Conservation (phyloP, 2,113 vertebrate genomes). For the Tauraco erythrolophus region DNA sequence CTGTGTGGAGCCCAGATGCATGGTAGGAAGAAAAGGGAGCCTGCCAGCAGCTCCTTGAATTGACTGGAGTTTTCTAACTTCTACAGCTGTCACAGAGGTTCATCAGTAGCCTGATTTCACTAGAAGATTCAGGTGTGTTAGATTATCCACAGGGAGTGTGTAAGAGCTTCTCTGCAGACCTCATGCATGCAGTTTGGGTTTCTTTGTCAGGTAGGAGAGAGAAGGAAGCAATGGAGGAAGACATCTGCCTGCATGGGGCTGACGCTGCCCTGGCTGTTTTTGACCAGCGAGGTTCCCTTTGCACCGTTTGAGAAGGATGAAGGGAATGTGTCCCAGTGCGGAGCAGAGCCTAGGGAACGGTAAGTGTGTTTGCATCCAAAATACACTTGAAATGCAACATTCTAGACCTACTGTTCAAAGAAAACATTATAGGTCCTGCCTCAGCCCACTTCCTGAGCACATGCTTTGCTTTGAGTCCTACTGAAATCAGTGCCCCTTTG, state of each 20-base stretch:
- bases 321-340: background rate
- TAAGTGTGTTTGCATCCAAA: background rate
- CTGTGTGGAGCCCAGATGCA: fast-evolving
- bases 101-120: background rate
- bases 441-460: background rate
- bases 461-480: background rate
- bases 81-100: background rate
- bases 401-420: background rate
- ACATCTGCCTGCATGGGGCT: background rate
- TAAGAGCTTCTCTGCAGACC: background rate
- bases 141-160: background rate
- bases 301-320: background rate
- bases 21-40: background rate
- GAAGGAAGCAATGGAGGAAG: background rate
- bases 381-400: background rate
- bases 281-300: background rate
- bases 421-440: background rate
- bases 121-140: background rate
- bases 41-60: background rate
- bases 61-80: background rate
- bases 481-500: conserved; percentile 5
- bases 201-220: background rate
- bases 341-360: background rate
- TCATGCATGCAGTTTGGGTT: background rate
- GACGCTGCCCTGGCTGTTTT: background rate